These are phyloP conservation scores for Andrena chrysosceles DNA, from an alignment of 2,888 invertebrate genomes.

Conservation along the genomic window DNA sequence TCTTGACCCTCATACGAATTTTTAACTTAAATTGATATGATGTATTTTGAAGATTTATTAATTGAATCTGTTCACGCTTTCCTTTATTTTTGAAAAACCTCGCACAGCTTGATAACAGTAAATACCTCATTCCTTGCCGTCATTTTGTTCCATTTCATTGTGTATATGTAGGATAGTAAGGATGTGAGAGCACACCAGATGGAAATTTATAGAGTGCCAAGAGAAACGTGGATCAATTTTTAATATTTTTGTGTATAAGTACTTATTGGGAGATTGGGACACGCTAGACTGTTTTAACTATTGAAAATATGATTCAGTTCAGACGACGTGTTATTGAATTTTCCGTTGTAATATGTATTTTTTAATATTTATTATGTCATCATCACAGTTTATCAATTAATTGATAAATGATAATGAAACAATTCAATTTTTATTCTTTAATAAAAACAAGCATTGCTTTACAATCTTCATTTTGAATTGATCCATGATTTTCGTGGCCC, in stretches of 20 bases:
- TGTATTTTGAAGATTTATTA: not conserved
- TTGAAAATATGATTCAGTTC: no score
- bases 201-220: slow-evolving; percentile 18
- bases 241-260: not conserved
- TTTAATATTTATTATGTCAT: no score
- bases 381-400: not conserved
- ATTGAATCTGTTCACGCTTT: not conserved
- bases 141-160: not conserved
- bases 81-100: not conserved
- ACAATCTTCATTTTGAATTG: not conserved
- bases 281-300: no score
- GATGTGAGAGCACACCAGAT: slow-evolving; percentile 32
- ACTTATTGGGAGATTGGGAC: no score
- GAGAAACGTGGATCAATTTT: slow-evolving; percentile 9
- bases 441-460: not conserved
- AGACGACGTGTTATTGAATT: no score
- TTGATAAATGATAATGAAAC: not conserved
- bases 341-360: no score
- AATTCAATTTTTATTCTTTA: not conserved
- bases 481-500: slow-evolving; percentile 16
- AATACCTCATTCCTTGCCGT: slow-evolving; percentile 2
- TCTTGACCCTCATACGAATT: not conserved
- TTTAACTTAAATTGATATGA: not conserved
- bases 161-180: slow-evolving; percentile 42
- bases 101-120: slow-evolving; percentile 10